These are phyloP conservation scores for Xylocopa sonorina DNA, from an alignment of 1,140 invertebrate genomes.

Conservation along the genomic window DNA sequence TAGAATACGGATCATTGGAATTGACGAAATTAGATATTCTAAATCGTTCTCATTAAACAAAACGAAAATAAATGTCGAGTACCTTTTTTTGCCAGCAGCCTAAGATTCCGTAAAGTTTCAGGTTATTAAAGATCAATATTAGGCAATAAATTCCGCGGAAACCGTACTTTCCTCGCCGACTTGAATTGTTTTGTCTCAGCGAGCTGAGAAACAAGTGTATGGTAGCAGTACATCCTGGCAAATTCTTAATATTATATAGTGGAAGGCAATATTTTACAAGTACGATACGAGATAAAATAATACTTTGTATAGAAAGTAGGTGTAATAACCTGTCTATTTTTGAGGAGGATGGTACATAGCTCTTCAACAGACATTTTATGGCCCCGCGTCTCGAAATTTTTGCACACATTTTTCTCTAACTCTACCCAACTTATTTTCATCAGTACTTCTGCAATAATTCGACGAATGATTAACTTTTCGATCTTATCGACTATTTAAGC, in stretches of 20 bases:
- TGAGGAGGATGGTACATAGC: slow-evolving; percentile 40
- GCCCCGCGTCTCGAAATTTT: slow-evolving; percentile 16
- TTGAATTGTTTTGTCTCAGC: slow-evolving; percentile 29
- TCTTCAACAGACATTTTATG: slow-evolving; percentile 44
- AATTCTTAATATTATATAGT: slow-evolving; percentile 58
- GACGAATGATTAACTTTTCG: background rate
- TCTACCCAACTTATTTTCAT: background rate
- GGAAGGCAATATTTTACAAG: slow-evolving; percentile 45
- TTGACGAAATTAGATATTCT: too few species aligned
- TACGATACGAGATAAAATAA: slow-evolving; percentile 48
- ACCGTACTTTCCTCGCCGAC: background rate
- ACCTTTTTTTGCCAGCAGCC: too few species aligned
- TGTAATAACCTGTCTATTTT: slow-evolving; percentile 57
- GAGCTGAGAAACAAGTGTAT: background rate
- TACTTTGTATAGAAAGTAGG: slow-evolving; percentile 51
- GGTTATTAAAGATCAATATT: too few species aligned
- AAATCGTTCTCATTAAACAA: too few species aligned
- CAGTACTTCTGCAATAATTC: too few species aligned
- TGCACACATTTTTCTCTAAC: background rate
- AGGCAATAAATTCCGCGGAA: too few species aligned
- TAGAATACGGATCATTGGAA: too few species aligned
- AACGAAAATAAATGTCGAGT: too few species aligned
- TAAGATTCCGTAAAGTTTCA: too few species aligned
- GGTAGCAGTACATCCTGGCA: slow-evolving; percentile 21
- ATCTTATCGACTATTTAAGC: too few species aligned